Evolutionary conservation across 2,888 invertebrate genomes (phyloP), one percentile per base, ranked within the genome.

Genomic region (Tigriopus californicus): DNA sequence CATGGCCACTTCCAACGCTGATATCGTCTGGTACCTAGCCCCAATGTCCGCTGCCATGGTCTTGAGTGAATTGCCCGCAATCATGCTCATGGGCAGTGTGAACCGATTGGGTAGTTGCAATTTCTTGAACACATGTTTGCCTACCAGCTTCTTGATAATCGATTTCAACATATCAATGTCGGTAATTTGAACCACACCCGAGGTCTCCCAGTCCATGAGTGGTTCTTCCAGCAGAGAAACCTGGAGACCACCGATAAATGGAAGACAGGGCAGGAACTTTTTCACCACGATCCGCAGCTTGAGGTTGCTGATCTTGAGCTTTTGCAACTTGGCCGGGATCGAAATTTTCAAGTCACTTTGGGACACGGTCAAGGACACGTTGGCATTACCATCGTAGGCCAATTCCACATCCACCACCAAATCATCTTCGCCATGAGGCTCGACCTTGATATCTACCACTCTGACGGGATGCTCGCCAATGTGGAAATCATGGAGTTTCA

Each of bases 381-480:
- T 18, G n/a, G 52, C 52, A 13, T 52, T 52, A 20, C 52, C 52
- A 24, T 52, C 52, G 13, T 52, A 52, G 4, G 24, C 52, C 24
- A 20, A 22, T 10, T 52, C 24, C 2, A 25, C 24, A n/a, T 52
- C 52, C 10, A 52, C 13, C 20, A 47, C 18, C 24, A 47, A 20
- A 47, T 47, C 47, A 13, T 18, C 18, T 11, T 47, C 33, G 33
- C 33, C 33, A 33, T 33, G 33, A 33, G 33, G 33, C 8, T 33
- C 33, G 33, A 33, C 33, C 8, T 33, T 33, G 33, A 33, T 33
- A 3, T 8, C 33, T 8, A 33, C 33, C 3, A 33, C 33, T 33
- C 33, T 3, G 3, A 33, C 3, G 33, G 33, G 33, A 33, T 33
- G 33, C 33, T 33, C 33, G 8, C 33, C 33, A 33, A 33, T 33